phyloP scores from a whole-genome alignment of 2,888 invertebrate species.

The Aspidiotus destructor region DNA sequence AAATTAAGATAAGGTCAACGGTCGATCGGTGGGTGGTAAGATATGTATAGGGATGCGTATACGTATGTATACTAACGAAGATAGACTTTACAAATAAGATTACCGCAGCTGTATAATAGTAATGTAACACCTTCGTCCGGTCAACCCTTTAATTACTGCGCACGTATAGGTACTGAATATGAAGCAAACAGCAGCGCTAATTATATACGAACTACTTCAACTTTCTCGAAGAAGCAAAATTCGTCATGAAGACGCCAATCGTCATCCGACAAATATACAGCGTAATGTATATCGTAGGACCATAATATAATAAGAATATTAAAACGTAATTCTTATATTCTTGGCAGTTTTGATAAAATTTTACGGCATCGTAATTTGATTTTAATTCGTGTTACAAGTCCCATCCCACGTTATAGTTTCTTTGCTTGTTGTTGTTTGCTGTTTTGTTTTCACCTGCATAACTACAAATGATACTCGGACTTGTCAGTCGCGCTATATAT shows the following conservation, averaged over 20 bases:
- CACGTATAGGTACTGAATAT: no score
- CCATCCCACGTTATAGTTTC: background rate
- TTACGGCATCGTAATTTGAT: background rate
- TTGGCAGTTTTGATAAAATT: no score
- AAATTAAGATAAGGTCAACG: no score
- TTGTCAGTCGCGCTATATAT: no score
- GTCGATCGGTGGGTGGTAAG: constrained; percentile 1
- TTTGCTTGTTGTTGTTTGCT: no score
- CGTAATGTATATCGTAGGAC: no score
- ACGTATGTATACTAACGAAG: no score
- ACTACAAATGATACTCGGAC: no score
- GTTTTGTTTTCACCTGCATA: no score
- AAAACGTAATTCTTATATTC: no score
- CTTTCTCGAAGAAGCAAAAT: background rate
- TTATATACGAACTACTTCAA: background rate
- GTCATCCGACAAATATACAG: background rate
- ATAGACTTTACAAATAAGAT: background rate
- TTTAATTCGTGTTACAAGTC: background rate
- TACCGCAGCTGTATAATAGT: background rate
- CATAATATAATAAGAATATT: no score
- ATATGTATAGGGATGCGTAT: background rate
- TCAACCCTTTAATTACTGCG: background rate
- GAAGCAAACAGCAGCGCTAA: background rate
- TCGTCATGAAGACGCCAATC: constrained; percentile 1
- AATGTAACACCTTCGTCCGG: constrained; percentile 4